Percentiles rank a stretch among this genome's conserved stretches.
phyloP scores from a whole-genome alignment of 2,113 vertebrate species.

The Anser brachyrhynchus region DNA sequence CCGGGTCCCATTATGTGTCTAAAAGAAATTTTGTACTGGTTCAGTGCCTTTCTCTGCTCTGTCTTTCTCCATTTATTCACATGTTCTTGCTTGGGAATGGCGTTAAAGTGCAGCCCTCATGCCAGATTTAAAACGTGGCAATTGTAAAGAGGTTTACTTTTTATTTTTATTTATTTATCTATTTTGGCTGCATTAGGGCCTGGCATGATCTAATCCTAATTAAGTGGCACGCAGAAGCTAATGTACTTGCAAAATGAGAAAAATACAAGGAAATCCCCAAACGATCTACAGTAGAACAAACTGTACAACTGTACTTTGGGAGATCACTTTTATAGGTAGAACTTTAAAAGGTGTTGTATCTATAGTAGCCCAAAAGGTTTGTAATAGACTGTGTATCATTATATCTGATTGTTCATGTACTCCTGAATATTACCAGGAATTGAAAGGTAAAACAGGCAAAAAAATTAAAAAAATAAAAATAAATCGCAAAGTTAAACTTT shows the following conservation, averaged over 20 bases:
- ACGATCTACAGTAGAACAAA: not conserved
- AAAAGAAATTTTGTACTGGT: not conserved
- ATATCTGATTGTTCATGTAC: not conserved
- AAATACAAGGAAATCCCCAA: not conserved
- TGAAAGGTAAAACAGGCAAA: not conserved
- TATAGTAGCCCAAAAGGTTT: not conserved
- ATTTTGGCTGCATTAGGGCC: not conserved
- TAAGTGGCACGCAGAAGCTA: not conserved
- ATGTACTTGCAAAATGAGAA: not conserved
- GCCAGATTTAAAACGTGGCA: not conserved
- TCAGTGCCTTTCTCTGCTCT: not conserved
- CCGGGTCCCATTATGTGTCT: accelerated
- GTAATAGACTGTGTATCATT: not conserved
- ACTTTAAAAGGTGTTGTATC: not conserved
- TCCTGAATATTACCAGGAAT: not conserved
- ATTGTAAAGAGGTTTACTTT: not conserved
- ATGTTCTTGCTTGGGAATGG: not conserved
- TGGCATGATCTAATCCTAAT: not conserved
- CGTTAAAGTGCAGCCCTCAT: not conserved
- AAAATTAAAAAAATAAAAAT: not conserved
- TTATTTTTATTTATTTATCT: not conserved
- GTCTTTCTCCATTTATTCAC: not conserved
- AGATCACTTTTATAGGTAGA: not conserved
- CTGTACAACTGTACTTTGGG: not conserved
- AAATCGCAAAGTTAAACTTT: not conserved